These are phyloP conservation scores for Procambarus clarkii DNA, from an alignment of 1,140 invertebrate genomes.

Conservation along the genomic window DNA sequence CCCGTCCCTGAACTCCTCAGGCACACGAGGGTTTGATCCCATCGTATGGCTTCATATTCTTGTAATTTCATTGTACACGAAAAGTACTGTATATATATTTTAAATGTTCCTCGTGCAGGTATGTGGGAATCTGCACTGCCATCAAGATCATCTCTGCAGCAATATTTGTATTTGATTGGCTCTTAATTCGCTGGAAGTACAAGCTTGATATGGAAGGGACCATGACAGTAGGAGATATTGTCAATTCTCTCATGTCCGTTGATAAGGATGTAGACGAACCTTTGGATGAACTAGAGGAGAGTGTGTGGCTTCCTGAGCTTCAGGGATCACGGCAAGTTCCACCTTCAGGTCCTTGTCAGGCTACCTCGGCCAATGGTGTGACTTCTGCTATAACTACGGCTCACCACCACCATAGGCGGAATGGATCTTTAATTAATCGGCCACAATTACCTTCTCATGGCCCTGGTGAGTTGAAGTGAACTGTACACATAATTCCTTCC, in stretches of 20 bases:
- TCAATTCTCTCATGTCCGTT: conserved; percentile 90
- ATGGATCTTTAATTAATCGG: conserved; percentile 58
- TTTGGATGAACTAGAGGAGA: conserved; percentile 57
- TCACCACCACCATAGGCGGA: conserved; percentile 45
- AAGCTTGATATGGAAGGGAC: conserved; percentile 83
- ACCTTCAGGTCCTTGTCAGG: background rate
- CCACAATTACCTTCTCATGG: conserved; percentile 39
- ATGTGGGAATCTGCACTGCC: conserved; percentile 92
- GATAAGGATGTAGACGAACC: conserved; percentile 80
- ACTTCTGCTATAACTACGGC: conserved; percentile 12
- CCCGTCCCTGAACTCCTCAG: too few relatives aligned
- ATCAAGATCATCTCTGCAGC: conserved; percentile 91
- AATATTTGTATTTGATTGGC: conserved; percentile 92
- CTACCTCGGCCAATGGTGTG: conserved; percentile 29
- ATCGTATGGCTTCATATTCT: too few relatives aligned
- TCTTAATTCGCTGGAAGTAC: conserved; percentile 86
- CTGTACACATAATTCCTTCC: too few relatives aligned
- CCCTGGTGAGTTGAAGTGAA: conserved; percentile 33
- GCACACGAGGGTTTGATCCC: too few relatives aligned
- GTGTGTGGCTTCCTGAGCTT: conserved; percentile 65
- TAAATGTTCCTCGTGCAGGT: conserved; percentile 79
- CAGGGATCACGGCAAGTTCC: conserved; percentile 57
- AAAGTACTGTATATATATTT: too few relatives aligned
- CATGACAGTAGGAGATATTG: conserved; percentile 86
- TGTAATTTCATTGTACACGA: too few relatives aligned